Evolutionary conservation across 2,888 invertebrate species (phyloP), one percentile per base, ranked within the genome.

Genomic region (Macrosoma leucophasiata): DNA sequence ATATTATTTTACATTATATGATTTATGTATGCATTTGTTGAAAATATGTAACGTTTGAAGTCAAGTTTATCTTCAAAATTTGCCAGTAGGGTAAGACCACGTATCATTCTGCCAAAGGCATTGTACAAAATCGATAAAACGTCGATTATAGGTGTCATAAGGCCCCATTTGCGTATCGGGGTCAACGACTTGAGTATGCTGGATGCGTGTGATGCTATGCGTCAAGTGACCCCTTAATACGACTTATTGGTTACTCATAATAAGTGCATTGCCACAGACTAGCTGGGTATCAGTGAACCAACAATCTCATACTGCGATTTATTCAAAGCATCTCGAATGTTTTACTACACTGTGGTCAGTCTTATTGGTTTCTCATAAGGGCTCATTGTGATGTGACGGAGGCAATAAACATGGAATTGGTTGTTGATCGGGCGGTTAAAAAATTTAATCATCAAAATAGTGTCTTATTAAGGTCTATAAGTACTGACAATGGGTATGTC

Each of bases 171-270:
- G 59, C 58, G 62, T 72, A 78, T 74, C 58, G 69, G 52, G 82
- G 82, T 77, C 78, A 62, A 66, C 69, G 76, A 70, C 78, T 74
- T 64, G 63, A 54, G 67, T 69, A 72, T 78, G 71, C 75, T 60
- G 56, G 47, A 50, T 58, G 72, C 76, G 71, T 72, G 58, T 63
- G 65, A 67, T 58, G 62, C 62, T 62, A 68, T 69, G 74, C 77
- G 67, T 72, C 73, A 71, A 74, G 66, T 78, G 79, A 79, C 79
- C 81, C 63, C 69, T 76, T 78, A 72, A 76, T 76, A 58, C 69
- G 65, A 72, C 73, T 79, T 75, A 79, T 79, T 81, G 79, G 75
- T 72, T 69, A 68, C 77, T 79, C 77, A 75, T 77, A 66, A 72
- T 66, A 67, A 69, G 65, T 53, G 56, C 59, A 50, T 58, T 55